Evolutionary conservation across 2,888 invertebrate species (phyloP).

Genomic region (Therioaphis trifolii): DNA sequence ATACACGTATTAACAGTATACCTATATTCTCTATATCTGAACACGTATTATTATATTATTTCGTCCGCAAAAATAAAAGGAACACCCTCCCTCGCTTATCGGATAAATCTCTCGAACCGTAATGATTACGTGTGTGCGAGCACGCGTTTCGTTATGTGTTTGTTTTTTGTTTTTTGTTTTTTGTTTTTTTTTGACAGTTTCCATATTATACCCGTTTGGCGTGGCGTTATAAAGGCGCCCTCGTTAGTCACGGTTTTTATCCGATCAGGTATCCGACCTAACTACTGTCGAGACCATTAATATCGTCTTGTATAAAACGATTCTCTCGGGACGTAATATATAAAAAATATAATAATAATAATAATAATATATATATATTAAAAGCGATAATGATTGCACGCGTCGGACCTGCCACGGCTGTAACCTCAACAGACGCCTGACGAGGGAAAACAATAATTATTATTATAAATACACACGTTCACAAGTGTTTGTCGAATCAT

Average conservation of each 20-base stretch:
- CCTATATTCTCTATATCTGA: no score
- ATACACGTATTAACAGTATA: not conserved
- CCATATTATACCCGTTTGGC: not conserved
- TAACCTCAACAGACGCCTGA: not conserved
- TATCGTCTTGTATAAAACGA: not conserved
- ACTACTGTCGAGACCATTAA: no score
- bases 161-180: not conserved
- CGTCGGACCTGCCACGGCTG: not conserved
- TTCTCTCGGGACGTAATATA: not conserved
- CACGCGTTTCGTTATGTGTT: not conserved
- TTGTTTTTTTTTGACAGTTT: not conserved
- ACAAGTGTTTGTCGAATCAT: not conserved
- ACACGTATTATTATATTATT: not conserved
- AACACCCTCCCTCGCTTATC: slow-evolving; percentile 8
- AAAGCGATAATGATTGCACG: slow-evolving; percentile 28
- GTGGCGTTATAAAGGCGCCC: slow-evolving; percentile 27
- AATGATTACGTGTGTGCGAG: not conserved
- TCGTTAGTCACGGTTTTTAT: slow-evolving; percentile 46
- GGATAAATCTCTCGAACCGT: not conserved
- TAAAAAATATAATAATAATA: not conserved
- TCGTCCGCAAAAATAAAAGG: slow-evolving; percentile 5
- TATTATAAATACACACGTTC: not conserved
- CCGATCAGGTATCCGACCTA: not conserved
- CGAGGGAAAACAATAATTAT: slow-evolving; percentile 13
- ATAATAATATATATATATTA: no score